A percentile compares a stretch with the other conserved stretches of the same genome.
Conservation (phyloP, 2,888 invertebrate species). For the Eurytoma californica region DNA sequence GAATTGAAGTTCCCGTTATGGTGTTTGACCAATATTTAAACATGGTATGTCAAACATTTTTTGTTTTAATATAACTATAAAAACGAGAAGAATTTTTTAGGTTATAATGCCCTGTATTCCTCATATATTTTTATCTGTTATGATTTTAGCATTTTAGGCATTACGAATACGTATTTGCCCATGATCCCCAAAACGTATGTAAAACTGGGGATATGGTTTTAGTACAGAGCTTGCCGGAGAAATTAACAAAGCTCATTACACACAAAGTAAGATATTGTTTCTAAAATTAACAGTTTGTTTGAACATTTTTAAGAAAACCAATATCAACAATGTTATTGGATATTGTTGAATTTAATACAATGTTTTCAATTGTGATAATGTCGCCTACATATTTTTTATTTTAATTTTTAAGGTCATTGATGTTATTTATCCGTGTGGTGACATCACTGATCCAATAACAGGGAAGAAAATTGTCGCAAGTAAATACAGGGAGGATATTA, state of each 20-base stretch:
- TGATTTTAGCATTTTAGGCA: constrained; percentile 78
- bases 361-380: not conserved
- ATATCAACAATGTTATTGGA: no score
- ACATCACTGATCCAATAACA: constrained; percentile 90
- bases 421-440: constrained; percentile 88
- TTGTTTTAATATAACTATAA: constrained; percentile 34
- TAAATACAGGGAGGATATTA: constrained; percentile 85
- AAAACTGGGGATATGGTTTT: constrained; percentile 90
- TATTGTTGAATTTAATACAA: not conserved
- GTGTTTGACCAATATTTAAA: constrained; percentile 85
- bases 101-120: constrained; percentile 58
- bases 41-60: constrained; percentile 80
- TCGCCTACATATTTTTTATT: not conserved
- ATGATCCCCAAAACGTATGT: constrained; percentile 86
- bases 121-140: not conserved
- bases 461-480: constrained; percentile 86
- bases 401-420: constrained; percentile 77
- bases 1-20: constrained; percentile 85
- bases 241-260: constrained; percentile 85
- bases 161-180: constrained; percentile 84
- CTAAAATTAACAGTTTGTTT: not conserved
- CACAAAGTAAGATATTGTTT: constrained; percentile 78
- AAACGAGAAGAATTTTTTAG: constrained; percentile 48
- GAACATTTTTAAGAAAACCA: no score
- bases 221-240: constrained; percentile 84